Evolutionary conservation across 2,797 vertebrate genomes (phyloP), one percentile per base, ranked within the genome.

Genomic region (Mormyrops boulengeri): DNA sequence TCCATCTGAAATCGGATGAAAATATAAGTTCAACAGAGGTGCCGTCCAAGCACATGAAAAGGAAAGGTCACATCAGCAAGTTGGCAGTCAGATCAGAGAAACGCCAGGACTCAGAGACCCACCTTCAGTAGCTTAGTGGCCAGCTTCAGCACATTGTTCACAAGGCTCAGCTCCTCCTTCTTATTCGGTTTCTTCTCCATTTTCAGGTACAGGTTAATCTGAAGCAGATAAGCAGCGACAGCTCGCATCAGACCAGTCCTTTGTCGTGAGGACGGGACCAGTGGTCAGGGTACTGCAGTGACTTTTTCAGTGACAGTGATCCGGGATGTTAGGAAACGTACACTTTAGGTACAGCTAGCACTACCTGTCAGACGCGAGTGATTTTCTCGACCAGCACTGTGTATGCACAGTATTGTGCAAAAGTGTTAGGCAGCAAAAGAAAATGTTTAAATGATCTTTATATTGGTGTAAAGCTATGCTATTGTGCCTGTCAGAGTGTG

Each of bases 161-260:
- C 98, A 92, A 99, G 95, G 0, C 97, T 99, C 92, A 99, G 95
- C 91, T 99, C 98, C 89, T 99, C 98, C 90, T 99, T 99, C 95
- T 99, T 99, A 94, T 99, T 99, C 91, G 98, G 98, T 92, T 99
- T 99, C 96, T 99, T 99, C 95, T 99, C 99, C 99, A 99, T 99
- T 96, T 99, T 99, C 95, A 99, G 97, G 94, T 99, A 99, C 93
- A 99, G 93, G 93, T 99, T 99, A 94, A 99, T 99, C 99, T 97
- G 92, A 85, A 52, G 44, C 47, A 85, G 49, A 47, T 12, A 85
- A 90, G 90, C 5, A 50, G 50, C 4, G 26, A 14, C 47, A 14
- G 26, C 50, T 26, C 0, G 2, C 50, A 3, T 86, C 49, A 86
- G 49, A 34, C 84, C 26, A 17, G 11, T 6, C n/a, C 30, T 9